phyloP scores from a whole-genome alignment of 2,888 invertebrate genomes.

The Chrysomela aeneicollis region DNA sequence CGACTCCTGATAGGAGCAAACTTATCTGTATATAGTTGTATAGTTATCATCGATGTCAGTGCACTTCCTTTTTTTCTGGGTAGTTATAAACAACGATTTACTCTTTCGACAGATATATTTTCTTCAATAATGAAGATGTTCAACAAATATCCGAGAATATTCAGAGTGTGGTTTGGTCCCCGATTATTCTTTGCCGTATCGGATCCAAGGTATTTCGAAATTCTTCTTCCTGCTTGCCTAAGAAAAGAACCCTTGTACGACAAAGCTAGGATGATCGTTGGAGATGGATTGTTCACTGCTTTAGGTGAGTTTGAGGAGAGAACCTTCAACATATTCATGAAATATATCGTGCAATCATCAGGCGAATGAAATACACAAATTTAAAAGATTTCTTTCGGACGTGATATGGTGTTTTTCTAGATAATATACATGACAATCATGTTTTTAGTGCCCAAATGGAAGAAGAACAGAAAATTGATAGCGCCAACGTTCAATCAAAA shows the following conservation, averaged over 20 bases:
- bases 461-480: slow-evolving; percentile 66
- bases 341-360: neutral
- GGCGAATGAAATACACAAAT: no score
- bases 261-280: slow-evolving; percentile 41
- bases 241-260: slow-evolving; percentile 47
- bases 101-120: slow-evolving; percentile 41
- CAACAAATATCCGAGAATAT: slow-evolving; percentile 41
- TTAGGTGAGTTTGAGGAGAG: slow-evolving; percentile 33
- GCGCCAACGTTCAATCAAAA: slow-evolving; percentile 73
- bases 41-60: no score
- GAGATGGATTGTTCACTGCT: slow-evolving; percentile 48
- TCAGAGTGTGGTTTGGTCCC: slow-evolving; percentile 49
- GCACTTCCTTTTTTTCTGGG: no score
- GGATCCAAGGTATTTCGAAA: slow-evolving; percentile 49
- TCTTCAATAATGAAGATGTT: slow-evolving; percentile 37
- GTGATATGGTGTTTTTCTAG: no score
- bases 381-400: no score
- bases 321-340: no score
- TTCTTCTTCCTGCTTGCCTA: slow-evolving; percentile 46
- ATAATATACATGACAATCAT: no score
- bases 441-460: slow-evolving; percentile 66
- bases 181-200: slow-evolving; percentile 46
- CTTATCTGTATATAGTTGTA: no score
- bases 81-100: no score
- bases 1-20: no score